Base-by-base conservation (phyloP, 2,888 invertebrate genomes). In the Torymus texanus region DNA sequence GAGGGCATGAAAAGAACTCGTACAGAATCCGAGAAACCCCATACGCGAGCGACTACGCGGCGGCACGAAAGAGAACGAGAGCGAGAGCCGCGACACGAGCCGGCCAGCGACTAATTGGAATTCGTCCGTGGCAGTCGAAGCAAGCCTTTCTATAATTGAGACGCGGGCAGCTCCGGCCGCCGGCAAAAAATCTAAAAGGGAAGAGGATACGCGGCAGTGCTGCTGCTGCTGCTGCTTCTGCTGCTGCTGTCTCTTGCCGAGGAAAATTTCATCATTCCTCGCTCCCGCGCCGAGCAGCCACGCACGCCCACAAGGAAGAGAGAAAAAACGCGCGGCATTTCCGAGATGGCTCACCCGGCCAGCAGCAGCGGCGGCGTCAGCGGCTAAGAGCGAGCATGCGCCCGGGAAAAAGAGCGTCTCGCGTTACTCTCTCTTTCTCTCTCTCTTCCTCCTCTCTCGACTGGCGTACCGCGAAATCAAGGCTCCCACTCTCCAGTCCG, bases 131-230 rank as follows among this genome's bases (percentile, higher is more conserved):
- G 85, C 89, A 89, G 89, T 89, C 88, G 89, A 89, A 89, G 88
- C 87, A 89, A 89, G 89, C 87, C 89, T 89, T 89, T 89, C 89
- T 89, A 88, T 89, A 90, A 90, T 89, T 90, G 89, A 90, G 90
- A 89, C 88, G 89, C 85, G 82, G 88, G 87, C 87, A 86, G 89
- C 41, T 8, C 41, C 41, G 41, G 88, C 88, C 88, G 84, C 78
- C 73, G 41, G 84, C 86, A 87, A 88, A 82, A 88, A 88, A 88
- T 86, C 85, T 79, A 86, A 87, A 86, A 86, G 84, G 83, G 83
- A 83, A 86, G 86, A 85, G 86, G 86, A 88, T 88, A 86, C 87
- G 72, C 79, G 11, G 66, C 56, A 41, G 41, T 16, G 12, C 51
- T 24, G 62, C 55, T 29, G 56, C 62, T 59, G 83, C 79, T 11